Conservation (phyloP, 2,113 vertebrate genomes). For the Indicator maculatus region DNA sequence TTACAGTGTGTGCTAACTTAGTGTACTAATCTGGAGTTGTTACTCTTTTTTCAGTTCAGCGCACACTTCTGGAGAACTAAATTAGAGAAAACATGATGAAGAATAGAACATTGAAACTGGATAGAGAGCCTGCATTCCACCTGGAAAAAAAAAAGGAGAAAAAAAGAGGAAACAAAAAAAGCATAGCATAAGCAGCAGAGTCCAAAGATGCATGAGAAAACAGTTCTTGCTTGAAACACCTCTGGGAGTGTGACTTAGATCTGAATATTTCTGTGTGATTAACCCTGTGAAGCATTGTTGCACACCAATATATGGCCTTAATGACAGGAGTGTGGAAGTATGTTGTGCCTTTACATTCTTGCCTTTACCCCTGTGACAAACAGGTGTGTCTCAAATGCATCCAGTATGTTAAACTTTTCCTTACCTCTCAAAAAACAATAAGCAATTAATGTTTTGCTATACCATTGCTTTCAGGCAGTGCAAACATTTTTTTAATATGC, state of each 20-base stretch:
- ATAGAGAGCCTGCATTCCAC: conserved; percentile 36
- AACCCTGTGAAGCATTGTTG: conserved; percentile 37
- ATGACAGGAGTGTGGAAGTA: conserved; percentile 17
- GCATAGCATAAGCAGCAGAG: background rate
- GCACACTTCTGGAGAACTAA: conserved; percentile 65
- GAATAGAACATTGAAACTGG: conserved; percentile 41
- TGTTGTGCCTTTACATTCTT: conserved; percentile 47
- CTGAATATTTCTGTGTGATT: conserved; percentile 33
- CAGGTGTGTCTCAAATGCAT: background rate
- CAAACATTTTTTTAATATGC: background rate
- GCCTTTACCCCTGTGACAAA: background rate
- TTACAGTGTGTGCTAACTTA: background rate
- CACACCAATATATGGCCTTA: conserved; percentile 29
- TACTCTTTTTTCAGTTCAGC: conserved; percentile 59
- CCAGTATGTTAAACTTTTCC: conserved; percentile 26
- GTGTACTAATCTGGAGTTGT: background rate
- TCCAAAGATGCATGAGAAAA: background rate
- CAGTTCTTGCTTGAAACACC: background rate
- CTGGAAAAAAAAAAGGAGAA: background rate
- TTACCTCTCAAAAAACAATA: conserved; percentile 10
- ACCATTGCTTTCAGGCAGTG: background rate
- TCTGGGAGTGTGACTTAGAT: conserved; percentile 6
- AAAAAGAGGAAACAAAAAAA: background rate
- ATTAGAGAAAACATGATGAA: background rate
- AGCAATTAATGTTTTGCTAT: background rate